Percentiles rank a stretch among this genome's conserved stretches.
phyloP scores from a whole-genome alignment of 2,797 vertebrate species.

The Eospalax fontanierii region DNA sequence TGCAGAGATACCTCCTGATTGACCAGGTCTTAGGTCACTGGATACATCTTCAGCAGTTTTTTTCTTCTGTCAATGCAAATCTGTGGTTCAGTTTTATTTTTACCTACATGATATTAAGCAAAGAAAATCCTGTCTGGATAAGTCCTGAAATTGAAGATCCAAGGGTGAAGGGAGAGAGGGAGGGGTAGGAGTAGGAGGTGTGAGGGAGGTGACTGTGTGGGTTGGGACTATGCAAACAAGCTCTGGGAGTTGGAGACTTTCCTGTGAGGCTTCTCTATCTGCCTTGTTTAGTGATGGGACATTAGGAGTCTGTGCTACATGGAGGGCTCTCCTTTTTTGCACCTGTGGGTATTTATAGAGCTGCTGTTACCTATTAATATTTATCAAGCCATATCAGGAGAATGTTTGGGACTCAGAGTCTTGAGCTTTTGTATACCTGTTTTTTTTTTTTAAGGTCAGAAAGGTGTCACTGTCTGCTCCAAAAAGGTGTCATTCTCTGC shows the following conservation, averaged over 20 bases:
- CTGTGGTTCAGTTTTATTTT: conserved; percentile 74
- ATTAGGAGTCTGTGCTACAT: background rate
- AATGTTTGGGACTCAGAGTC: background rate
- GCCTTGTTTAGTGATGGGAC: background rate
- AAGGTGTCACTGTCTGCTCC: background rate
- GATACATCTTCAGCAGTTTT: conserved; percentile 18
- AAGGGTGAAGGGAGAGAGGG: background rate
- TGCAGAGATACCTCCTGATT: conserved; percentile 73
- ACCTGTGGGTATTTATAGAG: conserved; percentile 2
- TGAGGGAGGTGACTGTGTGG: background rate
- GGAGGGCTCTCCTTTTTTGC: background rate
- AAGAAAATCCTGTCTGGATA: background rate
- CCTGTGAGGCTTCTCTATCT: background rate
- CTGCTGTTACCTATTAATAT: background rate
- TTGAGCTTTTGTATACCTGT: conserved; percentile 19
- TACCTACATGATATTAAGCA: conserved; percentile 6
- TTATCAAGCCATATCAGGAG: background rate
- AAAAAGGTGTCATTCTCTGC: conserved; percentile 3
- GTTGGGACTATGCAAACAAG: background rate
- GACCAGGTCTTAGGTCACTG: conserved; percentile 75
- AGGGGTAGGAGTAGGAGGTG: too few relatives aligned
- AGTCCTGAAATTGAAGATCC: background rate
- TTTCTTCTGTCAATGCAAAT: background rate
- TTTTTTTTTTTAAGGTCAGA: conserved; percentile 44
- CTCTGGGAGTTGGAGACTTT: background rate